Conservation (phyloP, 2,888 invertebrate species). For the Sepioteuthis lessoniana region DNA sequence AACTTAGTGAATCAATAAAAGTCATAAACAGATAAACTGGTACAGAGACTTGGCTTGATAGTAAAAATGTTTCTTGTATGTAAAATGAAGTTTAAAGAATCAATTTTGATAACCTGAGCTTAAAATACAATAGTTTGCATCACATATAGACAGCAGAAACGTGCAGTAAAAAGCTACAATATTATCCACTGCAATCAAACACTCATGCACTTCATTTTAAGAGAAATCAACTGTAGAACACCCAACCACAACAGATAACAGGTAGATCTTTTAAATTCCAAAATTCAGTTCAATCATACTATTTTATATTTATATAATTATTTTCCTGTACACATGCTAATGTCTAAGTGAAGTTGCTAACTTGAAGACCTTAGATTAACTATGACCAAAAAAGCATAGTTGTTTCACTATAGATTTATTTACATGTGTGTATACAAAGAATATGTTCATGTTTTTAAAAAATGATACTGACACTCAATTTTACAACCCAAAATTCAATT, state of each 20-base stretch:
- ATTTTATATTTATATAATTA: no score
- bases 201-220: not conserved
- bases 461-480: not conserved
- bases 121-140: not conserved
- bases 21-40: not conserved
- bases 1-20: not conserved
- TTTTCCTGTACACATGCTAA: no score
- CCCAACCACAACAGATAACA: not conserved
- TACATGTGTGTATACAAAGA: not conserved
- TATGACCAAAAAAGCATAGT: not conserved
- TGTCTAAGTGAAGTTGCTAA: no score
- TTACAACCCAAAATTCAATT: not conserved
- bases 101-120: not conserved
- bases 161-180: not conserved
- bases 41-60: not conserved
- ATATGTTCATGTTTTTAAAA: not conserved
- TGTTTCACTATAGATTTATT: not conserved
- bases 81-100: not conserved
- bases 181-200: not conserved
- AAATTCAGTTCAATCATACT: no score
- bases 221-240: not conserved
- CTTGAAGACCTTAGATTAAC: no score
- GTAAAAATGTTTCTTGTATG: not conserved
- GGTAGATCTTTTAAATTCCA: no score
- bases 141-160: not conserved